Conservation (phyloP, 2,888 invertebrate species). For the Portevinia maculata region DNA sequence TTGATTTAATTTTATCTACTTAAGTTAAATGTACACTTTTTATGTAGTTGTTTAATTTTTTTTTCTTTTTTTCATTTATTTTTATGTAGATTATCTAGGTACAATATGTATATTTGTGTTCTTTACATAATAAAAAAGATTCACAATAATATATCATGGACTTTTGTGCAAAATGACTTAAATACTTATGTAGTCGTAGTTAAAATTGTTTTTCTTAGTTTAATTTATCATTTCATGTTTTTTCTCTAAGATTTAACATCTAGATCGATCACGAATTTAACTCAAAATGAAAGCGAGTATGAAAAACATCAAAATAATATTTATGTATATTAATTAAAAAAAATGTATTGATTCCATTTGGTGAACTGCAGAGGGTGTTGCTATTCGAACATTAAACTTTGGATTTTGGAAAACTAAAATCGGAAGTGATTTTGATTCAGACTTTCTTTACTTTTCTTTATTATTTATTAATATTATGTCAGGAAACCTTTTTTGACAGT, state of each 20-base stretch:
- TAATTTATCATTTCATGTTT: conserved; percentile 26
- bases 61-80: conserved; percentile 14
- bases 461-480: too few species aligned
- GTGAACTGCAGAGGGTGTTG: conserved; percentile 54
- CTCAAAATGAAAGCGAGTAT: conserved; percentile 4
- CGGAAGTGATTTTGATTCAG: conserved; percentile 42
- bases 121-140: conserved; percentile 52
- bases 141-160: conserved; percentile 58
- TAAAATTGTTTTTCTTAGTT: conserved; percentile 39
- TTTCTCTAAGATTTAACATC: conserved; percentile 54
- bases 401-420: conserved; percentile 29
- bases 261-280: conserved; percentile 61
- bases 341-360: conserved; percentile 59
- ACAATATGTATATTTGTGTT: conserved; percentile 49
- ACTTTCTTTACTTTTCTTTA: conserved; percentile 26
- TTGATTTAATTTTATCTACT: conserved; percentile 35
- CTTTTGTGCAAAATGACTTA: conserved; percentile 66
- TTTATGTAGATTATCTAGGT: conserved; percentile 51
- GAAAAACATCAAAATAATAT: conserved; percentile 6
- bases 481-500: conserved; percentile 54
- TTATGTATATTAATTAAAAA: conserved; percentile 29
- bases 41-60: conserved; percentile 20
- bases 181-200: conserved; percentile 46
- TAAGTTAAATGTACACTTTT: conserved; percentile 49
- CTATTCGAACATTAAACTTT: conserved; percentile 11